Evolutionary conservation across 2,888 invertebrate genomes (phyloP), one percentile per base, ranked within the genome.

Genomic region (Therioaphis trifolii): DNA sequence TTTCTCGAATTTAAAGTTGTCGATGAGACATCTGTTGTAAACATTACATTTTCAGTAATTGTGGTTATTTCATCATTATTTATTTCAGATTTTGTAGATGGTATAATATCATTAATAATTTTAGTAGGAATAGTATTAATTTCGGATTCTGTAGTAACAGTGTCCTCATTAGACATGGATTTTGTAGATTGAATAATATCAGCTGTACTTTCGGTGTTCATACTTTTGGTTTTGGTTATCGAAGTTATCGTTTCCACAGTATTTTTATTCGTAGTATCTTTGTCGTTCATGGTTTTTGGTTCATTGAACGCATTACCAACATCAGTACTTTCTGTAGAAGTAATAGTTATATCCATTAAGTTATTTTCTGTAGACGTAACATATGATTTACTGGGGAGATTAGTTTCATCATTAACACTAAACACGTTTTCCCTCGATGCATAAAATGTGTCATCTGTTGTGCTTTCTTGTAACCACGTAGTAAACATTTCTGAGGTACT

Each of bases 21-120:
- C 11, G 52, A 12, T 52, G 7, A n/a, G 68, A 55, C 29, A 14
- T 71, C 43, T 66, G 66, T 68, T 18, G 66, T 40, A 15, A 21
- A 18, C 12, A 35, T 52, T 66, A 35, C 7, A 77, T 78, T 21
- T 40, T 68, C 40, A 55, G 1, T 46, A n/a, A 58, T n/a, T 61
- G 75, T n/a, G n/a, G n/a, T 78, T 24, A 35, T 40, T 40, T 15
- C 12, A 18, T 68, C 66, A 52, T 52, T 35, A 40, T 49, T 78
- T 7, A 66, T 35, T 77, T 27, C 52, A 18, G n/a, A 40, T 35
- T 52, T 66, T 0, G 21, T 21, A 1, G 3, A 40, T 12, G 49
- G 4, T 24, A n/a, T 68, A 52, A 24, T 55, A 40, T 40, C 49
- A 40, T 68, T 52, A 18, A 40, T 68, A 9, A 11, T 12, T 35